A percentile compares a stretch with the other conserved stretches of the same genome.
Conservation (phyloP, 1,140 invertebrate species). For the Pogonomyrmex barbatus region DNA sequence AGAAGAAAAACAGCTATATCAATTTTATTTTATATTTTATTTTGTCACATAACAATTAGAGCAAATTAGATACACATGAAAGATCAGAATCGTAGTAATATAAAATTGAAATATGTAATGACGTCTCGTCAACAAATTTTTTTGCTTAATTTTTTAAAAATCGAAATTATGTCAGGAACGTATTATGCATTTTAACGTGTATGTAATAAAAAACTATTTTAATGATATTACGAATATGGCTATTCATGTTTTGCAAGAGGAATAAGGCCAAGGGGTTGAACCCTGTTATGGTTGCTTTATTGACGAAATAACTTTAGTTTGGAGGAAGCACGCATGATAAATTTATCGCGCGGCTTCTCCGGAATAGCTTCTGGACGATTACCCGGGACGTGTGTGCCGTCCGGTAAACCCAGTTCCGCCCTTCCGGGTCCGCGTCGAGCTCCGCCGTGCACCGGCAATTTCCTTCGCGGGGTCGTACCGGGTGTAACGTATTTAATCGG, state of each 20-base stretch:
- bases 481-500: conserved; percentile 61
- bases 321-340: conserved; percentile 14
- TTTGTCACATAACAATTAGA: background rate
- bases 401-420: conserved; percentile 58
- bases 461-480: conserved; percentile 36
- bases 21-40: background rate
- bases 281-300: conserved; percentile 18
- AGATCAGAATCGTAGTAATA: background rate
- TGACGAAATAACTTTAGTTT: conserved; percentile 23
- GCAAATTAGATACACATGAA: background rate
- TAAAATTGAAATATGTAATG: background rate
- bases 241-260: background rate
- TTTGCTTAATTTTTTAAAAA: background rate
- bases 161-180: background rate
- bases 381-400: conserved; percentile 40
- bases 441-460: conserved; percentile 35
- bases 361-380: conserved; percentile 52
- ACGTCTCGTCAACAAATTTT: background rate
- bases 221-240: background rate
- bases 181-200: background rate
- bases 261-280: background rate
- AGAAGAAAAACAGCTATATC: background rate
- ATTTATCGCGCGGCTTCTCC: conserved; percentile 38
- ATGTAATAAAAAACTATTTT: background rate
- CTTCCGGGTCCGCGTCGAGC: conserved; percentile 16